Evolutionary conservation across 1,140 invertebrate species (phyloP).

Genomic region (Solenopsis fugax): DNA sequence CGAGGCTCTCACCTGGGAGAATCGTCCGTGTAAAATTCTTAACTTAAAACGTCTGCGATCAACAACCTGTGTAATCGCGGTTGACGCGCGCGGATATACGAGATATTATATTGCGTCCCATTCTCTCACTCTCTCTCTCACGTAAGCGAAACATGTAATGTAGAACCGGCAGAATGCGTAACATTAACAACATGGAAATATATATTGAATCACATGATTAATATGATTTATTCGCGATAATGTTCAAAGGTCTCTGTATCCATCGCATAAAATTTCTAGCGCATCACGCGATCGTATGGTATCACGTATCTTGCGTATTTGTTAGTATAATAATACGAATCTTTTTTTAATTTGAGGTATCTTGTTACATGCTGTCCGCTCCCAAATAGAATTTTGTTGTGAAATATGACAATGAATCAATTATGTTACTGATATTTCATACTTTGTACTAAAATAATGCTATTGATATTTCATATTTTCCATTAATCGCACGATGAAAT

Average conservation of each 20-base stretch:
- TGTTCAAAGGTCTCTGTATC: conserved; percentile 11
- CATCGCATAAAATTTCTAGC: conserved; percentile 15
- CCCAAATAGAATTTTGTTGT: conserved; percentile 26
- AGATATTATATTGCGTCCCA: conserved; percentile 10
- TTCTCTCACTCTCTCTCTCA: neutral
- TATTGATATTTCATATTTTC: neutral
- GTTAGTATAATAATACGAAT: neutral
- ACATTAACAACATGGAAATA: conserved; percentile 8
- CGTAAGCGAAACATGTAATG: neutral
- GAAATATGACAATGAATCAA: neutral
- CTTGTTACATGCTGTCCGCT: neutral
- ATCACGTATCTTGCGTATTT: conserved; percentile 10
- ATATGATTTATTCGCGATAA: conserved; percentile 34
- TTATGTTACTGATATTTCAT: conserved; percentile 1
- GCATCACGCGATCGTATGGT: neutral
- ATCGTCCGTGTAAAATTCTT: neutral
- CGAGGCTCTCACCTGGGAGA: neutral
- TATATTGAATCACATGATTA: conserved; percentile 27
- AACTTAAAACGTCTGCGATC: neutral
- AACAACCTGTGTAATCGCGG: neutral
- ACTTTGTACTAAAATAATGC: neutral
- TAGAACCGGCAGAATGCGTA: neutral
- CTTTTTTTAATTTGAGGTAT: conserved; percentile 14
- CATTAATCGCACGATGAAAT: no score
- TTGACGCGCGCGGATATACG: neutral